phyloP scores from a whole-genome alignment of 2,113 vertebrate species.

The Gobio gobio region DNA sequence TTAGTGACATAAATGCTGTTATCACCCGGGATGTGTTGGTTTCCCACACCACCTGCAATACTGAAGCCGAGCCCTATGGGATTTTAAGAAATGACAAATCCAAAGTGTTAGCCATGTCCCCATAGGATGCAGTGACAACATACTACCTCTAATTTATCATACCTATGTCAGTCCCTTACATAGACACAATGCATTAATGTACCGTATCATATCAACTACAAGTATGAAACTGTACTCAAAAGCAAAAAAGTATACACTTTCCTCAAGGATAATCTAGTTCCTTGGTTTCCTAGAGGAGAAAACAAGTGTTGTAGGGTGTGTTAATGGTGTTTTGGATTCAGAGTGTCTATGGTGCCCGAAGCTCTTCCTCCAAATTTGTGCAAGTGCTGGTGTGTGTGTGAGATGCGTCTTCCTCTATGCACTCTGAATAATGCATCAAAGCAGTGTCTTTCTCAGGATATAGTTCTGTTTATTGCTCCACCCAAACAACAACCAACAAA shows the following conservation, averaged over 20 bases:
- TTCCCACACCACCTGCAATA: constrained; percentile 95
- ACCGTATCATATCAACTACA: neutral
- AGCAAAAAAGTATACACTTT: neutral
- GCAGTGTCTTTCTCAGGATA: constrained; percentile 28
- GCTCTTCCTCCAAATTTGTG: constrained; percentile 29
- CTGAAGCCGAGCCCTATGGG: constrained; percentile 92
- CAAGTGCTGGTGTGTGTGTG: neutral
- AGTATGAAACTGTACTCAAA: neutral
- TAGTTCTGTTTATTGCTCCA: constrained; percentile 31
- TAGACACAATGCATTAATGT: neutral
- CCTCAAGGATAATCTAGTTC: neutral
- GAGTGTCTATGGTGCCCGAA: neutral
- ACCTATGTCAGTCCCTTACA: neutral
- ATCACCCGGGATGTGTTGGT: constrained; percentile 98
- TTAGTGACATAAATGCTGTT: constrained; percentile 98
- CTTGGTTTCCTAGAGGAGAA: neutral
- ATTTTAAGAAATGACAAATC: constrained; percentile 15
- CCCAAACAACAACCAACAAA: constrained; percentile 27
- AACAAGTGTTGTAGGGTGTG: constrained; percentile 17
- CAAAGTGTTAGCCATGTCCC: neutral
- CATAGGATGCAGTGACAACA: neutral
- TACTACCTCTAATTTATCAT: neutral
- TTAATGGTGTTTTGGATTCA: neutral
- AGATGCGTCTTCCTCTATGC: constrained; percentile 14
- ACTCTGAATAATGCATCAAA: constrained; percentile 53